A percentile compares a stretch with the other conserved stretches of the same genome.
These are phyloP conservation scores for Drosophila cognata DNA, from an alignment of 2,888 invertebrate species.

Conservation along the genomic window DNA sequence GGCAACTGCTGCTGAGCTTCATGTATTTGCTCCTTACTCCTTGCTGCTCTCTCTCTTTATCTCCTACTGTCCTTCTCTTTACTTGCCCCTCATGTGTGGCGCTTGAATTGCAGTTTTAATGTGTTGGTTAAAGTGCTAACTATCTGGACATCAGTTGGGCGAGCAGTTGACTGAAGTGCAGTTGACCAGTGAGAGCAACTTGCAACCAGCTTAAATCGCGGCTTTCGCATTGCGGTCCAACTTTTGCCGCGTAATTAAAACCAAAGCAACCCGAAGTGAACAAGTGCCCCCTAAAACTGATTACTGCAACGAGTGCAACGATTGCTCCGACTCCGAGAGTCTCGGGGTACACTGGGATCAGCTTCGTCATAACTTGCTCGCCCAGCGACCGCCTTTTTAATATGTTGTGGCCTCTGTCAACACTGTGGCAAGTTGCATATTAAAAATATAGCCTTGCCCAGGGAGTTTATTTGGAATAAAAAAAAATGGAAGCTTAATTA, in stretches of 20 bases:
- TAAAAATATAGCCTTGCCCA: slow-evolving; percentile 1
- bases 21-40: not conserved
- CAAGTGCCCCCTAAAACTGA: slow-evolving; percentile 75
- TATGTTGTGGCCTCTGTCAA: slow-evolving; percentile 39
- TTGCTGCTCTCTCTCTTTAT: slow-evolving; percentile 8
- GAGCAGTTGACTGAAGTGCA: slow-evolving; percentile 7
- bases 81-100: slow-evolving; percentile 50
- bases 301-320: slow-evolving; percentile 62
- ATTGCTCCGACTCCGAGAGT: not conserved
- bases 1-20: slow-evolving; percentile 61
- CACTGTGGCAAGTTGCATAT: slow-evolving; percentile 19
- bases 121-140: slow-evolving; percentile 74
- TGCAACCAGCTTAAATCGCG: slow-evolving; percentile 15
- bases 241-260: slow-evolving; percentile 79
- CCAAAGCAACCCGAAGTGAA: slow-evolving; percentile 76
- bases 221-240: slow-evolving; percentile 51
- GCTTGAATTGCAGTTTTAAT: slow-evolving; percentile 78
- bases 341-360: not conserved
- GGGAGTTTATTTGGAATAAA: not conserved
- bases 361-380: slow-evolving; percentile 21
- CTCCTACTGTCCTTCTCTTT: not conserved
- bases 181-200: slow-evolving; percentile 17
- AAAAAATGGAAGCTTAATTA: not conserved
- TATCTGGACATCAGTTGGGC: slow-evolving; percentile 59
- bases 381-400: slow-evolving; percentile 30